Percentiles rank a stretch among this genome's conserved stretches.
Evolutionary conservation across 23 tunicate species (phyloP).

Genomic region (Halocynthia aurantium): DNA sequence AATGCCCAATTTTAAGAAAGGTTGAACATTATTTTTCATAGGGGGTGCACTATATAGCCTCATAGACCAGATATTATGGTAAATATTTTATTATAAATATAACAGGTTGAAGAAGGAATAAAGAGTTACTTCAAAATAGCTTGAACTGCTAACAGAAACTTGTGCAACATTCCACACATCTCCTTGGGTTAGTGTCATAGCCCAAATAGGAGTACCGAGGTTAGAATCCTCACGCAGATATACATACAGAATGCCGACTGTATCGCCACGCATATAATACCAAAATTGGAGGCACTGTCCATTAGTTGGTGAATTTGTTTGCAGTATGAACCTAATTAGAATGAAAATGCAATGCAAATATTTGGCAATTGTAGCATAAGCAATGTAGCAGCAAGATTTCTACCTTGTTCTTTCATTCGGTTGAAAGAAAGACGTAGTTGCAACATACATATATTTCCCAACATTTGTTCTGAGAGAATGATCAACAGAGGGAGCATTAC

Average conservation of each 20-base stretch:
- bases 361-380: not conserved
- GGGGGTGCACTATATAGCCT: no score
- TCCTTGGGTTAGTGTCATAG: slow-evolving; percentile 24
- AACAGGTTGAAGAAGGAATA: not conserved
- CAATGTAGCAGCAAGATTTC: not conserved
- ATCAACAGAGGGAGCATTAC: slow-evolving; percentile 34
- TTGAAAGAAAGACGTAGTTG: slow-evolving; percentile 3
- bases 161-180: slow-evolving; percentile 40
- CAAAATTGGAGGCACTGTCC: slow-evolving; percentile 58
- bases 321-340: slow-evolving; percentile 23
- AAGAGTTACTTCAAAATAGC: slow-evolving; percentile 40
- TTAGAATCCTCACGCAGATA: slow-evolving; percentile 38
- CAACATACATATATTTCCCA: slow-evolving; percentile 44
- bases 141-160: slow-evolving; percentile 31
- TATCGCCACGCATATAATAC: slow-evolving; percentile 53
- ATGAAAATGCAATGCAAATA: not conserved
- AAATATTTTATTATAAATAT: no score
- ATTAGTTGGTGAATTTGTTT: slow-evolving; percentile 38
- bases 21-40: no score
- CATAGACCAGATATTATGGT: no score
- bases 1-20: no score
- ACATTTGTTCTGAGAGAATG: slow-evolving; percentile 21
- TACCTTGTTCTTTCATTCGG: slow-evolving; percentile 8
- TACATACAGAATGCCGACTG: slow-evolving; percentile 23
- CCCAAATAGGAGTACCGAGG: slow-evolving; percentile 55